These are phyloP conservation scores for Physocephala rufipes DNA, from an alignment of 2,888 invertebrate genomes.

Conservation along the genomic window DNA sequence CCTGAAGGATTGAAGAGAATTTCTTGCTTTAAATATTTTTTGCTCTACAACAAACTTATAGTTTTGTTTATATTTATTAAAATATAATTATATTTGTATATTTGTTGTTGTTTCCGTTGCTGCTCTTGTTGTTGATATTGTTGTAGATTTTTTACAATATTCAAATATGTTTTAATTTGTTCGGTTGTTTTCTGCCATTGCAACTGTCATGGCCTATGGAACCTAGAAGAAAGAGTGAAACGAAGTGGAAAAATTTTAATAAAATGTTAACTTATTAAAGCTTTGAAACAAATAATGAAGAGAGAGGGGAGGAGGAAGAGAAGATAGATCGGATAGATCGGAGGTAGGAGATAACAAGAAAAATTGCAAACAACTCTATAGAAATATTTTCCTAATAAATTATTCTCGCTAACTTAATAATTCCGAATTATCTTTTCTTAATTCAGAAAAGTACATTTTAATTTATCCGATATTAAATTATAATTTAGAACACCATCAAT, in stretches of 20 bases:
- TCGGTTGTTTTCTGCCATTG: slow-evolving; percentile 62
- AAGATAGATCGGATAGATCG: too few species aligned
- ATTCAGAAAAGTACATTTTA: too few species aligned
- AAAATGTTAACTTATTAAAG: neutral
- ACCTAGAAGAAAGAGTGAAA: slow-evolving; percentile 67
- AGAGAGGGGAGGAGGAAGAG: neutral
- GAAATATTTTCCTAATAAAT: too few species aligned
- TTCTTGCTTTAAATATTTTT: slow-evolving; percentile 37
- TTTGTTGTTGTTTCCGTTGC: slow-evolving; percentile 38
- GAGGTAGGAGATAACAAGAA: too few species aligned
- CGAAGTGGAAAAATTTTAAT: neutral
- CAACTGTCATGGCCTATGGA: slow-evolving; percentile 83
- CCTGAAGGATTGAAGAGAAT: slow-evolving; percentile 43
- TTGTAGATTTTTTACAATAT: slow-evolving; percentile 39
- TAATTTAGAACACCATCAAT: too few species aligned
- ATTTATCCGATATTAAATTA: too few species aligned
- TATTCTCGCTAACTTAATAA: too few species aligned
- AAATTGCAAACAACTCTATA: too few species aligned
- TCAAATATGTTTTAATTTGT: slow-evolving; percentile 54
- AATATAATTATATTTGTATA: slow-evolving; percentile 42
- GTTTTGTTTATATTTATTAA: slow-evolving; percentile 38
- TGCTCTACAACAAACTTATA: slow-evolving; percentile 30
- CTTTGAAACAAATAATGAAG: too few species aligned
- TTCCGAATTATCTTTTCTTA: too few species aligned
- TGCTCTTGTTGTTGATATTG: slow-evolving; percentile 44